Conservation (phyloP, 2,113 vertebrate genomes). For the Mastomys natalensis region DNA sequence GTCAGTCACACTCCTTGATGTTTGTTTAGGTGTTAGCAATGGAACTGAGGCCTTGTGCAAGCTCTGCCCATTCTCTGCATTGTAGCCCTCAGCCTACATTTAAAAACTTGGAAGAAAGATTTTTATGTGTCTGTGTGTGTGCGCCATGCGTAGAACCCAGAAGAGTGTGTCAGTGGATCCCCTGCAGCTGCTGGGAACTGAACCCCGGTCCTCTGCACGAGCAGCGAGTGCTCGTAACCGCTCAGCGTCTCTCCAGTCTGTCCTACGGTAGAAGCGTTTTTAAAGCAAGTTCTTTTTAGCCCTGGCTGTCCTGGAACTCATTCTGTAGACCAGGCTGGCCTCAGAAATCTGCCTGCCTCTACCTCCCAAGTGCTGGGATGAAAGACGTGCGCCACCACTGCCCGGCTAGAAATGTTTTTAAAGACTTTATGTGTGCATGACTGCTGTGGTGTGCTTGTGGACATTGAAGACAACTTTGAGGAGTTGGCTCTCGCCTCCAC, state of each 20-base stretch:
- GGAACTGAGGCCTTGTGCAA: neutral
- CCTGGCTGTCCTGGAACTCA: too few relatives aligned
- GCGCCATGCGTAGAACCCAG: neutral
- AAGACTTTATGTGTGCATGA: neutral
- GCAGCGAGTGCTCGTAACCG: neutral
- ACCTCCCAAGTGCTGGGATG: too few relatives aligned
- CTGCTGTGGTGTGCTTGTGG: neutral
- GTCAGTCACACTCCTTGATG: neutral
- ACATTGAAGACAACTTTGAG: too few relatives aligned
- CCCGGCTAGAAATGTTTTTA: too few relatives aligned
- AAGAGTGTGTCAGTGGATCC: neutral
- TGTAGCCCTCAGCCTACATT: too few relatives aligned
- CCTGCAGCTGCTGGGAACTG: neutral
- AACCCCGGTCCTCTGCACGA: neutral
- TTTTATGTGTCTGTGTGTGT: neutral
- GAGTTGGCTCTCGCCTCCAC: neutral
- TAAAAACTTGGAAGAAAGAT: neutral
- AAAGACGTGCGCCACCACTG: too few relatives aligned
- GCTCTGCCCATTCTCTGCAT: too few relatives aligned
- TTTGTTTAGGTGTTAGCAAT: neutral
- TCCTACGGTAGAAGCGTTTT: neutral
- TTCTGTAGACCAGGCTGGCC: too few relatives aligned
- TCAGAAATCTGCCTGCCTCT: too few relatives aligned
- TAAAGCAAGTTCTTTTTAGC: too few relatives aligned
- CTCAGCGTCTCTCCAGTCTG: neutral